These are phyloP conservation scores for Monopis laevigella DNA, from an alignment of 2,888 invertebrate species.

Conservation along the genomic window DNA sequence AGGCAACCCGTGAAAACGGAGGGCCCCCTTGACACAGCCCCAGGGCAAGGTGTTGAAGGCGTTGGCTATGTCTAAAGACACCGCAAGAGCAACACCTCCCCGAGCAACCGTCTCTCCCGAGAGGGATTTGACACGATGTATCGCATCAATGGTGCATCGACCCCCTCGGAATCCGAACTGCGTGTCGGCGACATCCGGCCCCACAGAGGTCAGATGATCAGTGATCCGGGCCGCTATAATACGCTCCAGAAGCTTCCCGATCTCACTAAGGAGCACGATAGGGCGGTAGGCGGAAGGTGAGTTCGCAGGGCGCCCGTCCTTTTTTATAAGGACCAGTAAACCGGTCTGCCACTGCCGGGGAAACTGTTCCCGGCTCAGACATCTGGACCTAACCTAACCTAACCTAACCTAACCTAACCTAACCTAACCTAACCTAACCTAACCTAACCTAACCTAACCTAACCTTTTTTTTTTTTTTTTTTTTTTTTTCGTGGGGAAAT, in stretches of 20 bases:
- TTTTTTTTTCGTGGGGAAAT: too few species aligned
- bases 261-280: conserved; percentile 1
- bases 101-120: not conserved
- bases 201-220: not conserved
- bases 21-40: conserved; percentile 19
- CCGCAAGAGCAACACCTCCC: conserved; percentile 19
- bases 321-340: conserved; percentile 8
- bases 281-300: conserved; percentile 11
- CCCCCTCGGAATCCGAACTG: conserved; percentile 8
- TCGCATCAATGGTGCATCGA: conserved; percentile 5
- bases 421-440: too few species aligned
- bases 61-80: conserved; percentile 22
- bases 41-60: conserved; percentile 23
- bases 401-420: too few species aligned
- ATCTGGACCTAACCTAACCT: too few species aligned
- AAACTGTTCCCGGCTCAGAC: too few species aligned
- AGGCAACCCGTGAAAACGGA: conserved; percentile 20
- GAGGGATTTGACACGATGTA: not conserved
- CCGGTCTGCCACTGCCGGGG: conserved; percentile 12
- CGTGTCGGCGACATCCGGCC: conserved; percentile 1
- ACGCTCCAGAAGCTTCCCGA: conserved; percentile 6
- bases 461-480: too few species aligned
- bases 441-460: too few species aligned
- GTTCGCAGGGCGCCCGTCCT: conserved; percentile 7
- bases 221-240: not conserved